Evolutionary conservation across 1,140 invertebrate species (phyloP), one percentile per base, ranked within the genome.

Genomic region (Bombus fervidus): DNA sequence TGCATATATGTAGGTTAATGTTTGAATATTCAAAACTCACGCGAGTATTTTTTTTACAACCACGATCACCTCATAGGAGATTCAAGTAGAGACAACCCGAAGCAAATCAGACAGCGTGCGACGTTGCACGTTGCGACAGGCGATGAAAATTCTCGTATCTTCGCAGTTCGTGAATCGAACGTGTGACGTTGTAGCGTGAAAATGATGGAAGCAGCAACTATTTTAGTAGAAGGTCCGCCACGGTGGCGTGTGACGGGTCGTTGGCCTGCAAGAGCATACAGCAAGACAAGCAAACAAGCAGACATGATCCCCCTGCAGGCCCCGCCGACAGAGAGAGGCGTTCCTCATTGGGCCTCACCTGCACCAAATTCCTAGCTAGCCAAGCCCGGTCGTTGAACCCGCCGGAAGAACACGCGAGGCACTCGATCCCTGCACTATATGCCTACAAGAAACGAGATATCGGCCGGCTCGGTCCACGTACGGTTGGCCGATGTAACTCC

Each of bases 311-410:
- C 88, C 86, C 90, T 93, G 89, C 85, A 90, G 88, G 87, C 82
- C 91, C 85, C 62, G 82, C 86, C 83, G 72, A 86, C 86, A 73
- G 53, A 86, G 79, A 91, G 88, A 91, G 90, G 83, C 87, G 88
- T 91, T 91, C 88, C 90, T 90, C 88, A 91, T 92, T 91, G 89
- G 91, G 88, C 90, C 92, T 94, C 94, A 95, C 94, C 94, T 95
- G 94, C 94, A 95, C 93, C 93, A 92, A 95, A 95, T 95, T 95
- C 93, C 93, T 95, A 94, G 91, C 90, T 92, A 83, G 87, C 86
- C 90, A 89, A 87, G 85, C 64, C 71, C 82, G 88, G 92, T 93
- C 93, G 72, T 88, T 87, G 93, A 94, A 91, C 91, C 68, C 69
- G 18, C 37, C 78, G 80, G 81, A 85, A 64, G 80, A 83, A 86